Base-by-base conservation (phyloP, 2,797 vertebrate species). In the Cuniculus paca region DNA sequence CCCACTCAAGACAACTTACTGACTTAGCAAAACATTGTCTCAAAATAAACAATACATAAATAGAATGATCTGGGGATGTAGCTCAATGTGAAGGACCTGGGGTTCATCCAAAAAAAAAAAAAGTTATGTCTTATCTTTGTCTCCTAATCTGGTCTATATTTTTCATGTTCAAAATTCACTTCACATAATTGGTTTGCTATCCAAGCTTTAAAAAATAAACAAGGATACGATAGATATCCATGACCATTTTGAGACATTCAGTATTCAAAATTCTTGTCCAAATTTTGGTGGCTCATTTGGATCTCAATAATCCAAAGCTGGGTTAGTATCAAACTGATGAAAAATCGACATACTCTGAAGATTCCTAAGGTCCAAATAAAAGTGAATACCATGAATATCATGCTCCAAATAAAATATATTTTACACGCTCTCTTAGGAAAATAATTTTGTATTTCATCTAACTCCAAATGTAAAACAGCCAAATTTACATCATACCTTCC, bases 181-280 rank as follows among this genome's bases (percentile, higher is more conserved):
- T 93, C 74, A 87, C 1, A 50, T 87, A 93, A 74, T n/a, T 96
- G 42, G 86, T 80, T 80, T 93, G 70, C 4, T 80, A 91, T 42
- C 70, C 81, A 97, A 96, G 88, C 97, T 98, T 97, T 97, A 94
- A 98, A 97, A 92, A 83, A 97, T 77, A 97, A 96, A 31, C 45
- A 87, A 95, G 88, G 88, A 83, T 63, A 94, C 50, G 50, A 39
- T 65, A 86, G 3, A 84, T 91, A 92, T 97, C 84, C 95, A 95
- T 84, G 81, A 94, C 96, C 97, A 94, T 98, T 97, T 98, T 68
- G 94, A 97, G 90, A 95, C 94, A 97, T 97, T 97, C 78, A 95
- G 92, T 90, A 98, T 97, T 88, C 97, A 90, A 79, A 97, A 96
- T 97, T 97, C 88, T 97, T 97, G 74, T 94, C 95, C 96, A 98